Percentiles rank a stretch among this genome's conserved stretches.
Evolutionary conservation across 2,888 invertebrate species (phyloP).

Genomic region (Epinotia nisella): DNA sequence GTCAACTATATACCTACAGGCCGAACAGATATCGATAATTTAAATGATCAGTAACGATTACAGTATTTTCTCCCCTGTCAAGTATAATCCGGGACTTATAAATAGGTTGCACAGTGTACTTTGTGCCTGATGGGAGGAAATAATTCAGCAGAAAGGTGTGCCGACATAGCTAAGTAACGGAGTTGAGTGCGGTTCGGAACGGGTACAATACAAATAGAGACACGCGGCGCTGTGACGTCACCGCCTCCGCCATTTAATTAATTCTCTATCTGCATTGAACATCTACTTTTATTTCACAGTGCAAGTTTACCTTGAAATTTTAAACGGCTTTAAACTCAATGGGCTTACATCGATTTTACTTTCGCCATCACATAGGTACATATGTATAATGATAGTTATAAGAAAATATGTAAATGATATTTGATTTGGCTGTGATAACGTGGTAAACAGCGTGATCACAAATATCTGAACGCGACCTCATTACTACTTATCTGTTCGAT

Average conservation of each 20-base stretch:
- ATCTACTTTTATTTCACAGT: slow-evolving; percentile 9
- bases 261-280: slow-evolving; percentile 12
- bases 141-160: slow-evolving; percentile 5
- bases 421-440: too few species aligned
- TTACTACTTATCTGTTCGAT: neutral
- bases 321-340: neutral
- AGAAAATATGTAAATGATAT: too few species aligned
- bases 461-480: neutral
- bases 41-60: neutral
- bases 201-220: slow-evolving; percentile 10
- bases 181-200: slow-evolving; percentile 6
- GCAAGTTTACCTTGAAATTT: neutral
- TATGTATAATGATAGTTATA: too few species aligned
- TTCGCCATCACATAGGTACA: neutral
- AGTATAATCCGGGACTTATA: neutral
- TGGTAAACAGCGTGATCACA: neutral
- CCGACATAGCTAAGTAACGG: slow-evolving; percentile 14
- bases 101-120: neutral
- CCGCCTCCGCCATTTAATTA: slow-evolving; percentile 4
- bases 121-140: neutral
- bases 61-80: neutral
- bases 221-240: slow-evolving; percentile 21
- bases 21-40: too few species aligned
- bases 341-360: neutral
- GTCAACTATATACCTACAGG: too few species aligned